Percentiles rank a stretch among this genome's conserved stretches.
phyloP scores from a whole-genome alignment of 2,888 invertebrate genomes.

The Terebella lapidaria region DNA sequence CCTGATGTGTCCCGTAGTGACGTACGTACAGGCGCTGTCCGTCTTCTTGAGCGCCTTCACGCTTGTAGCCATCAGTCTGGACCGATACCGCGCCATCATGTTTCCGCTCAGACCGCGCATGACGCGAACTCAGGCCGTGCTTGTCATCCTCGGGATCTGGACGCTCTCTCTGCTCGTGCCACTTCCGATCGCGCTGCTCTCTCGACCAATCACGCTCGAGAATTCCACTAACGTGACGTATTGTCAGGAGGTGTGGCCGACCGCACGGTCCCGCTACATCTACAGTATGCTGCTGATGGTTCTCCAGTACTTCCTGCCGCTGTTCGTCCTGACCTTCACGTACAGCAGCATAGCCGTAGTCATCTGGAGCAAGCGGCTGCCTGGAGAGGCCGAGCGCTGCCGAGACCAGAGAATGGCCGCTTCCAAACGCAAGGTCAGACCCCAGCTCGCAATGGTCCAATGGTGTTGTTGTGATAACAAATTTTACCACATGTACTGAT shows the following conservation, averaged over 20 bases:
- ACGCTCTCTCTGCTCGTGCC: conserved; percentile 72
- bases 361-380: conserved; percentile 83
- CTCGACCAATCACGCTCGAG: conserved; percentile 51
- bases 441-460: too few species aligned
- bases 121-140: conserved; percentile 56
- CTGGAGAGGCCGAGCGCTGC: conserved; percentile 80
- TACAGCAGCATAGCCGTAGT: conserved; percentile 80
- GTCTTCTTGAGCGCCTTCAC: conserved; percentile 78
- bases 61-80: conserved; percentile 81
- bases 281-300: conserved; percentile 74
- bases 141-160: conserved; percentile 72
- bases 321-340: conserved; percentile 77
- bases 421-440: conserved; percentile 79
- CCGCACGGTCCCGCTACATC: conserved; percentile 45
- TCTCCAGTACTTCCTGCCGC: conserved; percentile 79
- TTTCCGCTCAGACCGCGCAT: conserved; percentile 66
- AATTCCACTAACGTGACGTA: conserved; percentile 7
- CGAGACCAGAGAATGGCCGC: conserved; percentile 78
- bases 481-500: too few species aligned
- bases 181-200: conserved; percentile 73
- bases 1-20: conserved; percentile 75
- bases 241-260: conserved; percentile 32
- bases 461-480: too few species aligned
- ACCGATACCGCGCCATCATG: conserved; percentile 85
- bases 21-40: conserved; percentile 65